phyloP scores from a whole-genome alignment of 35 echinoderm and acorn worm species.

The Ophioderma brevispina region DNA sequence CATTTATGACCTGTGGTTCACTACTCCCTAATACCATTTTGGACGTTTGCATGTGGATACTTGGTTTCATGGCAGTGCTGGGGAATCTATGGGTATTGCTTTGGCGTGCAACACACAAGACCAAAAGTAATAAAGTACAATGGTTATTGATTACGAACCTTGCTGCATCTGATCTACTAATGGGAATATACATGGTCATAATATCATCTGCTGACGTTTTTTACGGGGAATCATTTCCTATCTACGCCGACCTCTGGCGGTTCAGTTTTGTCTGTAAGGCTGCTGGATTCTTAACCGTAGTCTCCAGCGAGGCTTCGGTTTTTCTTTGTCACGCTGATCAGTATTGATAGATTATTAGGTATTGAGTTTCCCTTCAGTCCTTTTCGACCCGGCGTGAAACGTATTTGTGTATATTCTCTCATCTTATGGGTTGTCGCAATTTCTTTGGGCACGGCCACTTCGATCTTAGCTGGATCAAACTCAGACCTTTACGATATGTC shows the following conservation, averaged over 20 bases:
- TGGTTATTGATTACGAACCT: neutral
- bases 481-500: neutral
- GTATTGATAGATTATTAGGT: conserved; percentile 32
- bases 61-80: neutral
- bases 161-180: conserved; percentile 22
- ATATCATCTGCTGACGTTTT: conserved; percentile 26
- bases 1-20: neutral
- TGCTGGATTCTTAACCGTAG: conserved; percentile 19
- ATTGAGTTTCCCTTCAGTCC: conserved; percentile 42
- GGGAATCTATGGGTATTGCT: neutral
- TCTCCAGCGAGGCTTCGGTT: conserved; percentile 61
- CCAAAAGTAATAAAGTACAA: neutral
- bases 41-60: neutral
- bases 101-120: neutral
- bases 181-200: conserved; percentile 57
- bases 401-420: neutral
- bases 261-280: conserved; percentile 3
- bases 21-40: neutral
- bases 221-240: conserved; percentile 17
- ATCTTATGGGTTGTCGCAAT: neutral
- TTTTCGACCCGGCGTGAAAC: neutral
- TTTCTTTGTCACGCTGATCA: conserved; percentile 49
- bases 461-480: neutral
- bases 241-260: conserved; percentile 21
- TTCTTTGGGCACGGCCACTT: neutral